phyloP scores from a whole-genome alignment of 2,797 vertebrate genomes.

The Anas bahamensis region DNA sequence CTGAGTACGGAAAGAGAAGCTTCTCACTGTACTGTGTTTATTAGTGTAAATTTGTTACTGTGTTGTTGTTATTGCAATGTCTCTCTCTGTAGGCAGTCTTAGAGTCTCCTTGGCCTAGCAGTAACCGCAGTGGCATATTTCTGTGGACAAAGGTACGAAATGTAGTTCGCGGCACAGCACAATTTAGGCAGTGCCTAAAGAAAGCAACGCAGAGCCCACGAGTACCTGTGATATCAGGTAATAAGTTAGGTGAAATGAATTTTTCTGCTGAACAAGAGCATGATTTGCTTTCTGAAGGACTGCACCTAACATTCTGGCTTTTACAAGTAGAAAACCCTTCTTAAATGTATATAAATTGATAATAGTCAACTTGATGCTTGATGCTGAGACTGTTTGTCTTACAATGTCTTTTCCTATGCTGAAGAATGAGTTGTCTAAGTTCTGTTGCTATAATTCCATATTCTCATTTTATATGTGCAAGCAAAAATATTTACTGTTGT shows the following conservation, averaged over 20 bases:
- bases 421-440: slow-evolving; percentile 4
- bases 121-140: slow-evolving; percentile 92
- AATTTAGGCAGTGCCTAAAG: slow-evolving; percentile 88
- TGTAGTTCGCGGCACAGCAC: slow-evolving; percentile 88
- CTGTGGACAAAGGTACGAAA: slow-evolving; percentile 97
- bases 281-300: not conserved
- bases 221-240: slow-evolving; percentile 82
- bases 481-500: slow-evolving; percentile 29
- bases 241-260: not conserved
- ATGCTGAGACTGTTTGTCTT: not conserved
- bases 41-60: not conserved
- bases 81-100: slow-evolving; percentile 87
- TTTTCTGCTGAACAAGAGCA: not conserved
- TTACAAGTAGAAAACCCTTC: not conserved
- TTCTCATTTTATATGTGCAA: not conserved
- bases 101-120: slow-evolving; percentile 95
- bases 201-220: slow-evolving; percentile 71
- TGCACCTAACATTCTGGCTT: not conserved
- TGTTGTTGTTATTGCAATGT: not conserved
- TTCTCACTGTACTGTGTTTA: not conserved
- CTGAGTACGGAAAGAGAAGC: not conserved
- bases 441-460: not conserved
- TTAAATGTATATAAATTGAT: not conserved
- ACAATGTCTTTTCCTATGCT: not conserved
- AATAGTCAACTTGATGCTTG: not conserved